These are phyloP conservation scores for Neodiprion lecontei DNA, from an alignment of 1,140 invertebrate species.

Conservation along the genomic window DNA sequence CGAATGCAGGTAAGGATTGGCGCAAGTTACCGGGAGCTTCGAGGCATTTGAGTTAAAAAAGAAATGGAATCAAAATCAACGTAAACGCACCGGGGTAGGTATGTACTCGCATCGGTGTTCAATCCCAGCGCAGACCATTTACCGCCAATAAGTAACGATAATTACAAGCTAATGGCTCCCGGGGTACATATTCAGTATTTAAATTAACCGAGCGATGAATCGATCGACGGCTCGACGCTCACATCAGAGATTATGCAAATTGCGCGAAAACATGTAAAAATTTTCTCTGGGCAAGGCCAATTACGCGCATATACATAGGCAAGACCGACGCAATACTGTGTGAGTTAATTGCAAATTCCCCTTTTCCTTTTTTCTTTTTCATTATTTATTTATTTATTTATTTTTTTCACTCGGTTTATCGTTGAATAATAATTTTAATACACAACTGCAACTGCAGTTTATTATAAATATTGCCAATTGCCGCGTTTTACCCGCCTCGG, in stretches of 20 bases:
- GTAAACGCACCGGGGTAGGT: not conserved
- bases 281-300: not conserved
- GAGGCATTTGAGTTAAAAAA: not conserved
- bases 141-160: slow-evolving; percentile 1
- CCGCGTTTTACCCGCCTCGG: too few relatives aligned
- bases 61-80: not conserved
- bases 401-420: too few relatives aligned
- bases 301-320: not conserved
- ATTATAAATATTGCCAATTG: too few relatives aligned
- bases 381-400: too few relatives aligned
- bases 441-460: too few relatives aligned
- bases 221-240: not conserved
- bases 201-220: not conserved
- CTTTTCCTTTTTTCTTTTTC: not conserved
- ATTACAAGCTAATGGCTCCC: slow-evolving; percentile 7
- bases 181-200: slow-evolving; percentile 7
- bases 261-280: not conserved
- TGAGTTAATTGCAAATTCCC: not conserved
- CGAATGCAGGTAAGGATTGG: too few relatives aligned
- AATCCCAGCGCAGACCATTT: not conserved
- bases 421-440: too few relatives aligned
- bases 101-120: not conserved
- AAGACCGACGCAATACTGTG: not conserved
- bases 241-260: not conserved
- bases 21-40: too few relatives aligned